These are phyloP conservation scores for Tylochromis polylepis DNA, from an alignment of 2,113 vertebrate species.

Conservation along the genomic window DNA sequence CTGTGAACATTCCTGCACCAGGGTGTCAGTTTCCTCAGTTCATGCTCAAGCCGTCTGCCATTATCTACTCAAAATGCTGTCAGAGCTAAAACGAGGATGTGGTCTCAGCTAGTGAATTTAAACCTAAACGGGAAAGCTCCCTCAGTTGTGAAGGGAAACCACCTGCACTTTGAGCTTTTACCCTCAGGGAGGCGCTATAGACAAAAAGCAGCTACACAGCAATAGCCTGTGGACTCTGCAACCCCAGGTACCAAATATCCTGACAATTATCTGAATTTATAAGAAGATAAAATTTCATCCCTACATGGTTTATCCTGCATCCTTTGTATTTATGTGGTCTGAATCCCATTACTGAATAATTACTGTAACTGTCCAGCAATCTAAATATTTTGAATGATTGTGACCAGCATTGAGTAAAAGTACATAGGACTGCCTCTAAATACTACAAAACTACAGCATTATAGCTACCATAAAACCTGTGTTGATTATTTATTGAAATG, in stretches of 20 bases:
- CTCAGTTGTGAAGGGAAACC: background rate
- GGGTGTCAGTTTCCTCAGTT: no score
- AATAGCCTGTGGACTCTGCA: background rate
- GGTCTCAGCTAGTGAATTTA: background rate
- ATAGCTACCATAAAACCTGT: background rate
- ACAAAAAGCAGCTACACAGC: background rate
- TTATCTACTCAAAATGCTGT: background rate
- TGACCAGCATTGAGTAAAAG: background rate
- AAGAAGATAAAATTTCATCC: background rate
- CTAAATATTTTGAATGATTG: fast-evolving
- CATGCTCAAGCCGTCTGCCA: background rate
- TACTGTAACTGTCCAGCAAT: background rate
- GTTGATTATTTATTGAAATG: background rate
- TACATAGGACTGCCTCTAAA: background rate
- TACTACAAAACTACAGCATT: background rate
- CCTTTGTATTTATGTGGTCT: background rate
- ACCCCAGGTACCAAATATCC: background rate
- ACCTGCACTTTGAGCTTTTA: background rate
- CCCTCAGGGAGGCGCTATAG: background rate
- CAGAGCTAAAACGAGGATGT: background rate
- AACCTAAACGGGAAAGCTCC: background rate
- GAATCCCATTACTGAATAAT: background rate
- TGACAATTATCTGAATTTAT: background rate
- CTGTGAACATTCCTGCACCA: no score
- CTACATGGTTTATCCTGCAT: background rate